Evolutionary conservation across 1,140 invertebrate species (phyloP).

Genomic region (Cataglyphis hispanica): DNA sequence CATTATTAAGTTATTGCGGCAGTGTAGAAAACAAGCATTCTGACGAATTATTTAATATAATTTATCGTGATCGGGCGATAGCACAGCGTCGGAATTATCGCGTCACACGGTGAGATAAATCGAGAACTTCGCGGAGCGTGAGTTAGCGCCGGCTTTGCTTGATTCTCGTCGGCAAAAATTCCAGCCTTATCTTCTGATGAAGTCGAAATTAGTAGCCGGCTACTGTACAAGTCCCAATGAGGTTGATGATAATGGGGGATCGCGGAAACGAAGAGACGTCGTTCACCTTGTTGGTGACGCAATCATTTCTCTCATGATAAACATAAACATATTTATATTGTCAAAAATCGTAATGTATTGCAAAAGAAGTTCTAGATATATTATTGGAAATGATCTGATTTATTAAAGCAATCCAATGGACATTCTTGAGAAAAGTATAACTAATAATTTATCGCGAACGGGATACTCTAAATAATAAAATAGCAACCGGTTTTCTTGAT

Average conservation of each 20-base stretch:
- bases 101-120: conserved; percentile 56
- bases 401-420: background rate
- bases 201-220: conserved; percentile 85
- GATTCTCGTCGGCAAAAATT: conserved; percentile 82
- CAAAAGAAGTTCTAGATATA: background rate
- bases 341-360: too few species aligned
- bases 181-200: conserved; percentile 85
- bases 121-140: conserved; percentile 42
- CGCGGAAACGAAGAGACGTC: conserved; percentile 48
- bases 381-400: background rate
- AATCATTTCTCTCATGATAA: conserved; percentile 7
- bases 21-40: background rate
- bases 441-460: background rate
- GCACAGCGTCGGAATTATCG: conserved; percentile 42
- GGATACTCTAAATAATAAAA: background rate
- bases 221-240: conserved; percentile 81
- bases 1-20: background rate
- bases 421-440: background rate
- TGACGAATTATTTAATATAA: conserved; percentile 51
- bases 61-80: conserved; percentile 60
- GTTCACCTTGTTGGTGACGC: background rate
- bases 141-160: conserved; percentile 68
- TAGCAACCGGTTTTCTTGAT: background rate
- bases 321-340: background rate
- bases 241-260: conserved; percentile 14